Evolutionary conservation across 2,888 invertebrate genomes (phyloP).

Genomic region (Antitype chi): DNA sequence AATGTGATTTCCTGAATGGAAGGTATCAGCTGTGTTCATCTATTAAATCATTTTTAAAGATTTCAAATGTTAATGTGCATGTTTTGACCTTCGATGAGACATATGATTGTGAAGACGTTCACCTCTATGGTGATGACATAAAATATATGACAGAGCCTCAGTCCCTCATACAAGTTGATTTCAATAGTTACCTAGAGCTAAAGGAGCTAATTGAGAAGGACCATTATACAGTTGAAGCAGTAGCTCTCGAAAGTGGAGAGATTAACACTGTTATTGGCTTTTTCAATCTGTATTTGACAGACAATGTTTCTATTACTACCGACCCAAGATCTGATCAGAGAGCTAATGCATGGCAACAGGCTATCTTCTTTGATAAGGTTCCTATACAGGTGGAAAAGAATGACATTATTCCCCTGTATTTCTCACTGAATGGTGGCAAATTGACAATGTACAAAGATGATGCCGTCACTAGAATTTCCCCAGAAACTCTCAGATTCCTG

Average conservation of each 20-base stretch:
- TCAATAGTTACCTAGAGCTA: conserved; percentile 90
- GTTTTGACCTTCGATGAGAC: conserved; percentile 86
- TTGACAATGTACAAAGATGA: conserved; percentile 74
- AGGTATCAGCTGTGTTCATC: conserved; percentile 83
- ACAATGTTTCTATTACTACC: conserved; percentile 91
- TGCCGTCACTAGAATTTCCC: conserved; percentile 75
- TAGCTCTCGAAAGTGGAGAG: conserved; percentile 85
- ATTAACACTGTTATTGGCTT: conserved; percentile 93
- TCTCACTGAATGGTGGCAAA: conserved; percentile 83
- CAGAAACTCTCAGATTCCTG: conserved; percentile 83
- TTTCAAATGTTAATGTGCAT: conserved; percentile 74
- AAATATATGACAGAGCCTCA: conserved; percentile 91
- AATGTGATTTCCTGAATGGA: conserved; percentile 87
- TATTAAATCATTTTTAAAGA: conserved; percentile 76
- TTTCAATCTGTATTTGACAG: conserved; percentile 93
- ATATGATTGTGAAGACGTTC: conserved; percentile 93
- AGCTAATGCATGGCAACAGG: conserved; percentile 94
- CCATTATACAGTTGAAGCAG: conserved; percentile 78
- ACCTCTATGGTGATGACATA: conserved; percentile 85
- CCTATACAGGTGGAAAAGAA: conserved; percentile 77
- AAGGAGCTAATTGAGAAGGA: conserved; percentile 70
- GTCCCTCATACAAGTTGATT: conserved; percentile 91
- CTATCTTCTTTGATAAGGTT: conserved; percentile 91
- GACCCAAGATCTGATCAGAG: conserved; percentile 88
- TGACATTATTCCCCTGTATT: conserved; percentile 76